phyloP scores from a whole-genome alignment of 2,888 invertebrate genomes.

The Herminia tarsipennalis region DNA sequence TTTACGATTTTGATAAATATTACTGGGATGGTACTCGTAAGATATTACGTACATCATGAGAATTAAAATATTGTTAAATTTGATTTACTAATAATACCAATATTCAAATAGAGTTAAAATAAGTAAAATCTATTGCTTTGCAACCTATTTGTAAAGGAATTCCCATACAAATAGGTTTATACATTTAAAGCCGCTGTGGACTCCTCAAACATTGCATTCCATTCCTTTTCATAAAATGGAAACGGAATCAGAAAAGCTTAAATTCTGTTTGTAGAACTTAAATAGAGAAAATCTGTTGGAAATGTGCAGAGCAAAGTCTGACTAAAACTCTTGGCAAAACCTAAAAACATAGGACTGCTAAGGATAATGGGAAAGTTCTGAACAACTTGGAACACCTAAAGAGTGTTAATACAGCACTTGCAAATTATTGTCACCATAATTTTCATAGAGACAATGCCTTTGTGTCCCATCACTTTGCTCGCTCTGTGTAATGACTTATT shows the following conservation, averaged over 20 bases:
- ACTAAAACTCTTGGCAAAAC: slow-evolving; percentile 6
- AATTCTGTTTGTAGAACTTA: slow-evolving; percentile 15
- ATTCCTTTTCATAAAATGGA: slow-evolving; percentile 2
- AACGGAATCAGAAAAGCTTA: slow-evolving; percentile 9
- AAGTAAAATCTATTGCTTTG: too few species aligned
- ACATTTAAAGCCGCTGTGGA: too few species aligned
- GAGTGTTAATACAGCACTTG: slow-evolving; percentile 32
- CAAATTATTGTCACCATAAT: slow-evolving; percentile 44
- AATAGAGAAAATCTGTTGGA: slow-evolving; percentile 16
- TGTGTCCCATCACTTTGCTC: slow-evolving; percentile 35
- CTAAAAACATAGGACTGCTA: slow-evolving; percentile 16
- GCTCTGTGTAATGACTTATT: slow-evolving; percentile 32
- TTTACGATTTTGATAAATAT: not conserved
- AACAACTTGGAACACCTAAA: slow-evolving; percentile 9
- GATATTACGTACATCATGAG: too few species aligned
- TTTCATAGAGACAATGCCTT: slow-evolving; percentile 44
- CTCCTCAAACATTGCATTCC: not conserved
- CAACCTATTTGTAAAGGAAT: too few species aligned
- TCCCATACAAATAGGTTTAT: too few species aligned
- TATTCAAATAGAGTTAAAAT: too few species aligned
- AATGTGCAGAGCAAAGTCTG: slow-evolving; percentile 21
- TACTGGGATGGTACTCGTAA: too few species aligned
- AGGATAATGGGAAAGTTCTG: slow-evolving; percentile 10
- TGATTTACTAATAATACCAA: too few species aligned
- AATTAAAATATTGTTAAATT: too few species aligned